Base-by-base conservation (phyloP, 1,140 invertebrate species). In the Drosophila grimshawi region DNA sequence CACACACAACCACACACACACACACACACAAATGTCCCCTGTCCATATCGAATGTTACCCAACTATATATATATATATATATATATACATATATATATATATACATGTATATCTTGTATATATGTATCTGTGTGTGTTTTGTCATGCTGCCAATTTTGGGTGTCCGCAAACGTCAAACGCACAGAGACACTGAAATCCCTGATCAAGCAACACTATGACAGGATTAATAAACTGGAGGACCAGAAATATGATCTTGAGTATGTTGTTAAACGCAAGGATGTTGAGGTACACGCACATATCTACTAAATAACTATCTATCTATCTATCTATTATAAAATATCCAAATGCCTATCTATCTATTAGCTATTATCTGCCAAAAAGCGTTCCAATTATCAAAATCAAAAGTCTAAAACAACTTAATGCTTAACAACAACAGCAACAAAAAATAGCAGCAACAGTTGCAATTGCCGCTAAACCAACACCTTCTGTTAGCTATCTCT, bases 241-340 rank as follows among this genome's bases (percentile, higher is more conserved):
- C 95, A 96, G 93, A 99, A 99, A 95, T 99, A 97, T 95, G 98
- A 99, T 95, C 95, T 99, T 95, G 98, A 99, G 95, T 97, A 97
- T 95, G 94, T 97, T 94, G 98, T 99, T 93, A 97, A 97, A 95
- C 96, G 96, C 95, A 99, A 99, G 96, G 98, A 99, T 94, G 96
- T 96, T 93, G 97, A 99, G 97, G 98, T 98, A 95, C 91, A 92
- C 92, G 82, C 80, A 91, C 79, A 82, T 62, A 61, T 63, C 74
- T 60, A 43, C 6, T 6, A 5, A 10, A 43, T 43, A 43, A 71
- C 64, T 85, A 66, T 65, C 63, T 74, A 86, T 61, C 59, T 60
- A 61, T 52, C 51, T 37, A 52, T 59, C 37, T 63, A 55, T 56
- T 19, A 19, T 19, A 19, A 19, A 19, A 19, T 19, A 19, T 19